These are phyloP conservation scores for Plutomurus gul DNA, from an alignment of 1,140 invertebrate genomes.

Conservation along the genomic window DNA sequence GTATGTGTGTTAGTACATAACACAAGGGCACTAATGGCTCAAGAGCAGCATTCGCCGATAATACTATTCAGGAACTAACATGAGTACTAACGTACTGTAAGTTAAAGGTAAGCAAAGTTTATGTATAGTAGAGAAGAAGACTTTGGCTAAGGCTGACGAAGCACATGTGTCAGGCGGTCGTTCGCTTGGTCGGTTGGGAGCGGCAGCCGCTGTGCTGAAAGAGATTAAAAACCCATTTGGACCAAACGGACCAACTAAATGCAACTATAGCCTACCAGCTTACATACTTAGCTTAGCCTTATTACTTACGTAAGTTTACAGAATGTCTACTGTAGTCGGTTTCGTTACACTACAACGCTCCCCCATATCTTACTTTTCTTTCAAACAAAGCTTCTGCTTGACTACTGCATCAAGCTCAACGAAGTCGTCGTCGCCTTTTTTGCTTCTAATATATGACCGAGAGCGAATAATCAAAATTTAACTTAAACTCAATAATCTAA, in stretches of 20 bases:
- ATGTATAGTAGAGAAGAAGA: background rate
- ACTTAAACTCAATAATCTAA: no score
- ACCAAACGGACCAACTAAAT: constrained; percentile 40
- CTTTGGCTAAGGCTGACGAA: background rate
- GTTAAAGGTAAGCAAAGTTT: background rate
- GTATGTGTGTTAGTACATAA: background rate
- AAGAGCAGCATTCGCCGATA: background rate
- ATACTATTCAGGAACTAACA: constrained; percentile 1
- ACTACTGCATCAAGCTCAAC: no score
- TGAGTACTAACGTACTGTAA: background rate
- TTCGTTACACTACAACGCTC: background rate
- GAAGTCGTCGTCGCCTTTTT: no score
- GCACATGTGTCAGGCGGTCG: constrained; percentile 28
- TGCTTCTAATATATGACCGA: no score
- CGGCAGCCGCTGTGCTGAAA: constrained; percentile 34
- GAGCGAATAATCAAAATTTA: no score
- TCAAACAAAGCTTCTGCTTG: no score
- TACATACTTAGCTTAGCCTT: constrained; percentile 21
- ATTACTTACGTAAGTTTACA: constrained; percentile 20
- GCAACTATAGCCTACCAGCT: constrained; percentile 6
- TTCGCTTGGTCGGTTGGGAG: constrained; percentile 23
- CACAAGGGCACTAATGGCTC: background rate
- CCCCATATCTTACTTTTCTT: no score
- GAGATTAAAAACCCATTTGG: constrained; percentile 52
- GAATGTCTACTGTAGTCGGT: background rate